These are phyloP conservation scores for Chionodraco myersi DNA, from an alignment of 2,113 vertebrate species.

Conservation along the genomic window DNA sequence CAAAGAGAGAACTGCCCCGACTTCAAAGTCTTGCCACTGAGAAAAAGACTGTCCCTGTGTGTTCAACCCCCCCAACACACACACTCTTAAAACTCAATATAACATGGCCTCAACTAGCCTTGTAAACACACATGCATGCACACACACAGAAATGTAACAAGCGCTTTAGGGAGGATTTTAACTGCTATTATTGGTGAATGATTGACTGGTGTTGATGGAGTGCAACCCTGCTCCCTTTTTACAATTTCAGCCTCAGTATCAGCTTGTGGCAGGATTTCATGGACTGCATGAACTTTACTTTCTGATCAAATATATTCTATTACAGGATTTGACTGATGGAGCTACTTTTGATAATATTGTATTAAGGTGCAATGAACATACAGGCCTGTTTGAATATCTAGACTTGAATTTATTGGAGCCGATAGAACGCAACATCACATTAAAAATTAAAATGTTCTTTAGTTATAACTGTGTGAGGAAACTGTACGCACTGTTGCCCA, in stretches of 20 bases:
- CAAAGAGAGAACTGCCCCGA: conserved; percentile 77
- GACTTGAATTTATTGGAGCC: neutral
- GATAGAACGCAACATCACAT: no score
- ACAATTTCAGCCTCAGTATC: conserved; percentile 5
- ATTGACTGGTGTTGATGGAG: conserved; percentile 69
- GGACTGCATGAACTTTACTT: conserved; percentile 13
- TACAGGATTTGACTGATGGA: conserved; percentile 14
- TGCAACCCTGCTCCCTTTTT: conserved; percentile 9
- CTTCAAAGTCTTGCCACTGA: conserved; percentile 78
- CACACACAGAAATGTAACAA: conserved; percentile 44
- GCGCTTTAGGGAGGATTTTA: conserved; percentile 57
- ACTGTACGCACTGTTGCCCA: neutral
- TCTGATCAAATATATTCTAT: conserved; percentile 15
- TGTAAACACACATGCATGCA: conserved; percentile 61
- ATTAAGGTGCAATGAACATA: neutral
- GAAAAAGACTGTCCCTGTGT: conserved; percentile 56
- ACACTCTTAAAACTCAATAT: conserved; percentile 62
- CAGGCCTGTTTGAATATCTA: no score
- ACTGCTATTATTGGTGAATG: conserved; percentile 70
- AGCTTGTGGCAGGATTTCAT: neutral
- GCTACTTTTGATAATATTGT: neutral
- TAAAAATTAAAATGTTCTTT: neutral
- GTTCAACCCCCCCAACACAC: conserved; percentile 28
- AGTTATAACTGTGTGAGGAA: neutral
- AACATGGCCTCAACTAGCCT: conserved; percentile 64